Evolutionary conservation across 2,797 vertebrate genomes (phyloP).

Genomic region (Mionectes olivaceus): DNA sequence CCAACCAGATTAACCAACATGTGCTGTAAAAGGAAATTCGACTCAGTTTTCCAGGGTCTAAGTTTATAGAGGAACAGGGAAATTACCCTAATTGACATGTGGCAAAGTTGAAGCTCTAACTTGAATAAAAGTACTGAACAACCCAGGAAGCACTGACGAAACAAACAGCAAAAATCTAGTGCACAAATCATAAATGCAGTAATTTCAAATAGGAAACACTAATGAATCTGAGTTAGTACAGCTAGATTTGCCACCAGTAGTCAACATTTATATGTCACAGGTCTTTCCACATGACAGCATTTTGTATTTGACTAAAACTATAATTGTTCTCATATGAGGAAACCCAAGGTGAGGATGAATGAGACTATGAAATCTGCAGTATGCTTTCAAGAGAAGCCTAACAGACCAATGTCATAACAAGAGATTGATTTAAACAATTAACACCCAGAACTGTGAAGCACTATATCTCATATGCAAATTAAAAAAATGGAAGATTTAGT

Average conservation of each 20-base stretch:
- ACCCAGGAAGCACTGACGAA: background rate
- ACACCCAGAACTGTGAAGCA: background rate
- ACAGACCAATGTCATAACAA: background rate
- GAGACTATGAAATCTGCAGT: background rate
- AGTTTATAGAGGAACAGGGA: background rate
- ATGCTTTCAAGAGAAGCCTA: slow-evolving; percentile 19
- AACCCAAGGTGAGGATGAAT: background rate
- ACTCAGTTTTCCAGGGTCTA: background rate
- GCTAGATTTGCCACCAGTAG: background rate
- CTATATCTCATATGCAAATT: background rate
- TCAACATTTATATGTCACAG: background rate
- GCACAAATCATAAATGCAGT: background rate
- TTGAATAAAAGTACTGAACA: background rate
- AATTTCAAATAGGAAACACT: background rate
- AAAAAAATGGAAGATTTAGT: background rate
- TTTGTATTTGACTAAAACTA: slow-evolving; percentile 4
- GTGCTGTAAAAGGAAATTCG: background rate
- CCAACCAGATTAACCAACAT: background rate
- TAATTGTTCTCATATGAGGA: slow-evolving; percentile 47
- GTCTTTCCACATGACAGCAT: background rate
- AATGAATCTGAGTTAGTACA: background rate
- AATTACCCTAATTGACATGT: background rate
- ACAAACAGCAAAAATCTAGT: background rate
- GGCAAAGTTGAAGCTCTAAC: background rate
- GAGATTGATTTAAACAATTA: slow-evolving; percentile 35